Conservation (phyloP, 2,797 vertebrate species). For the Scarus forsteni region DNA sequence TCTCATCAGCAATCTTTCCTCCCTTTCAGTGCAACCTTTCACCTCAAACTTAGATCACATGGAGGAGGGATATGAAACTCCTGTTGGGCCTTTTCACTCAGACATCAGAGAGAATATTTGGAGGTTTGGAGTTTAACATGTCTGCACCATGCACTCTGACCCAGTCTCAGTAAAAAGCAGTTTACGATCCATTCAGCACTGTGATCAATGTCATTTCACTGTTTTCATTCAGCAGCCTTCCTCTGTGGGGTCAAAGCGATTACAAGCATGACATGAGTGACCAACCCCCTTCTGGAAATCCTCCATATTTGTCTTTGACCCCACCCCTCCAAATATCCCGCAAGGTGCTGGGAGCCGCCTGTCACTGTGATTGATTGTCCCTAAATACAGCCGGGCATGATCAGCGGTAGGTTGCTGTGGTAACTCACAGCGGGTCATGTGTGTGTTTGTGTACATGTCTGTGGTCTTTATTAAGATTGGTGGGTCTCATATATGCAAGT, state of each 20-base stretch:
- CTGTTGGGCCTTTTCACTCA: constrained; percentile 42
- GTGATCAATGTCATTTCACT: constrained; percentile 64
- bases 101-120: constrained; percentile 35
- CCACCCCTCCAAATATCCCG: constrained; percentile 50
- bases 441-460: constrained; percentile 64
- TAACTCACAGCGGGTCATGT: constrained; percentile 50
- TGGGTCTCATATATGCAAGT: constrained; percentile 30
- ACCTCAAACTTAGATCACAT: too few species aligned
- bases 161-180: constrained; percentile 24
- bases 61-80: constrained; percentile 8
- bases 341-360: constrained; percentile 60
- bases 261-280: constrained; percentile 37
- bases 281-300: constrained; percentile 8
- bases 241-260: constrained; percentile 57
- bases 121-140: constrained; percentile 38
- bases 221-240: constrained; percentile 22
- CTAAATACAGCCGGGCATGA: constrained; percentile 58
- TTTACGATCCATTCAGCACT: constrained; percentile 71
- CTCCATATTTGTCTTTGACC: constrained; percentile 30
- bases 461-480: constrained; percentile 63
- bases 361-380: constrained; percentile 73
- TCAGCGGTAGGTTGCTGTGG: constrained; percentile 54
- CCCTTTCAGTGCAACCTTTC: too few species aligned
- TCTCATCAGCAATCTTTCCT: too few species aligned
- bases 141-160: constrained; percentile 49